A percentile compares a stretch with the other conserved stretches of the same genome.
These are phyloP conservation scores for Bubo blakistoni DNA, from an alignment of 2,113 vertebrate genomes.

Conservation along the genomic window DNA sequence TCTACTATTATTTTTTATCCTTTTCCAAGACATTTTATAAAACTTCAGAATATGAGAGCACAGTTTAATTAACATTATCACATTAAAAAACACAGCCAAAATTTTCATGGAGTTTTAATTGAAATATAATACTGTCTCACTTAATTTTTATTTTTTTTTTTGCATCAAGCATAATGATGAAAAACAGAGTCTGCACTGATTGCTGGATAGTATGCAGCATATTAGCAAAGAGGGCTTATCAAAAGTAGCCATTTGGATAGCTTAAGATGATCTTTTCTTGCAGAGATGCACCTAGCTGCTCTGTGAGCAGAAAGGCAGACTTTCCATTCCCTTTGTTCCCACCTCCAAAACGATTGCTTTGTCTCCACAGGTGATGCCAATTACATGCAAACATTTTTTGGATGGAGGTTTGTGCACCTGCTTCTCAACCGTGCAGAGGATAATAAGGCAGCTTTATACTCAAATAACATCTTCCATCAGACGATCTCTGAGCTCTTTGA, in stretches of 20 bases:
- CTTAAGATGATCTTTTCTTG: neutral
- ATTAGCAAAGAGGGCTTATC: neutral
- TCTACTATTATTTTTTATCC: conserved; percentile 57
- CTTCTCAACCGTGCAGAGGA: neutral
- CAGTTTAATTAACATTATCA: conserved; percentile 65
- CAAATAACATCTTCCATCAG: neutral
- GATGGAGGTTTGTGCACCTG: conserved; percentile 23
- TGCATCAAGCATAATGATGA: neutral
- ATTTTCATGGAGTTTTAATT: conserved; percentile 65
- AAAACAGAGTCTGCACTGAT: neutral
- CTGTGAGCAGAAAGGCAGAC: neutral
- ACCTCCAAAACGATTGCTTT: neutral
- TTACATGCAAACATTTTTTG: neutral
- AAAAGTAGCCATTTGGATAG: neutral
- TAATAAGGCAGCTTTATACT: neutral
- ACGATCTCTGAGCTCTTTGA: neutral
- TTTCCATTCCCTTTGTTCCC: neutral
- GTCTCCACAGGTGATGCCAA: conserved; percentile 2
- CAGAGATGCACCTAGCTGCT: neutral
- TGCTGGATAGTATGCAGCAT: neutral
- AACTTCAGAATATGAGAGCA: conserved; percentile 37
- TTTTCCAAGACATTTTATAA: conserved; percentile 53
- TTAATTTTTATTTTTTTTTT: neutral
- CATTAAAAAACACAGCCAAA: conserved; percentile 57
- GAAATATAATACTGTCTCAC: conserved; percentile 57